Base-by-base conservation (phyloP, 2,797 vertebrate genomes). In the Ctenopoma multispine region DNA sequence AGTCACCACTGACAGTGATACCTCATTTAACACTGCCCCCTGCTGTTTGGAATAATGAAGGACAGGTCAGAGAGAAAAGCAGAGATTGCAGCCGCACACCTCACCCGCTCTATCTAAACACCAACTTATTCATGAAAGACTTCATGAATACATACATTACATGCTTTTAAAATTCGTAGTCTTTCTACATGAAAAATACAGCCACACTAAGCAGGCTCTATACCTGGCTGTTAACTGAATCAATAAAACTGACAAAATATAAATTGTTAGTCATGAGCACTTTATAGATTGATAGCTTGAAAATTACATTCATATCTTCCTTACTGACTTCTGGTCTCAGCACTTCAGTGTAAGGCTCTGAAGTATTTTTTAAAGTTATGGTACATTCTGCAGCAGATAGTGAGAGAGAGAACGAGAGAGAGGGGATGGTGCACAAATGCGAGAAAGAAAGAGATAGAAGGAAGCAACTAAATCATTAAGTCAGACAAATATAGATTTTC, bases 11-110 rank as follows among this genome's bases (percentile, higher is more conserved):
- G 62, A 67, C 55, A 43, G 64, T 69, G 74, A 93, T 92, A 90
- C 48, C 81, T 83, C 92, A 56, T 89, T 85, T 86, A 93, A 93
- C 83, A 95, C 89, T 95, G 94, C 93, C 94, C 94, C 93, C 94
- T 93, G 85, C 85, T 92, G 94, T 27, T 57, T 0, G 1, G 0
- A 53, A 69, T n/a, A 1, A 1, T 65, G 54, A 84, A 80, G 48
- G 76, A 61, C 87, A 34, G 27, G 36, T 14, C 8, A 24, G 7
- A 27, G 29, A 38, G 17, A 20, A 12, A 20, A 14, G 47, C 49
- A 43, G 55, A 61, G 67, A 69, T 63, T 55, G 55, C 59, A 87
- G 58, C 64, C 0, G 3, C 21, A 38, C 46, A 62, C 64, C 50
- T 70, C 66, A 0, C 50, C 68, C 27, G 0, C 77, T 56, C 63